Evolutionary conservation across 2,113 vertebrate genomes (phyloP).

Genomic region (Corydoras sp.): DNA sequence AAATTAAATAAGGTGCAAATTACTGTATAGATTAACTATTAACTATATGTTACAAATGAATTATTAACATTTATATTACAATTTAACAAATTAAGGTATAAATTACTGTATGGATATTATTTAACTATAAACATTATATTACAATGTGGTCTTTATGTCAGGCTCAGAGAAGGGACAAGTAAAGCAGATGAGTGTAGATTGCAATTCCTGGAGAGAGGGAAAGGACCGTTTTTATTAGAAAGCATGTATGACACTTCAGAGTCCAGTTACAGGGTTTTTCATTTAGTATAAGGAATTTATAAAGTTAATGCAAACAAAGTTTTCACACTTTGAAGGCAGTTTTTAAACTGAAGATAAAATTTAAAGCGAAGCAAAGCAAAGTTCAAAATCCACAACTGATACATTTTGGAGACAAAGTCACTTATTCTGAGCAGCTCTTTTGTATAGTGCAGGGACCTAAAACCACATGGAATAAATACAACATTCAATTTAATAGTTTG

Average conservation of each 20-base stretch:
- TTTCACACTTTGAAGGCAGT: conserved; percentile 45
- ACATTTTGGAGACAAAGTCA: conserved; percentile 39
- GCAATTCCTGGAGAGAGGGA: conserved; percentile 27
- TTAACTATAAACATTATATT: too few relatives aligned
- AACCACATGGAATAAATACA: conserved; percentile 42
- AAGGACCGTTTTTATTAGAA: conserved; percentile 47
- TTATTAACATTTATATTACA: too few relatives aligned
- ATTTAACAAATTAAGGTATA: too few relatives aligned
- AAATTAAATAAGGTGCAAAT: too few relatives aligned
- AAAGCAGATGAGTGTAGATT: conserved; percentile 21
- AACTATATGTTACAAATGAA: too few relatives aligned
- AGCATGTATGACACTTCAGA: conserved; percentile 44
- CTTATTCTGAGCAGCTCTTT: conserved; percentile 38
- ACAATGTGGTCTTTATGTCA: conserved; percentile 28
- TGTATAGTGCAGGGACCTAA: conserved; percentile 31
- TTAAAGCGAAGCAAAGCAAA: conserved; percentile 38
- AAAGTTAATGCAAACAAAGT: conserved; percentile 48
- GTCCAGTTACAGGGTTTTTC: conserved; percentile 42
- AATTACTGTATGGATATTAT: too few relatives aligned
- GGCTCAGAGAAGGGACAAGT: conserved; percentile 27
- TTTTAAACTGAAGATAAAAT: conserved; percentile 35
- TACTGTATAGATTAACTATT: too few relatives aligned
- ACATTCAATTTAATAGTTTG: too few relatives aligned
- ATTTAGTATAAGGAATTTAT: conserved; percentile 43
- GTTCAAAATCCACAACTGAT: conserved; percentile 41